These are phyloP conservation scores for Dendrocopos noguchii DNA, from an alignment of 2,113 vertebrate genomes.

Conservation along the genomic window DNA sequence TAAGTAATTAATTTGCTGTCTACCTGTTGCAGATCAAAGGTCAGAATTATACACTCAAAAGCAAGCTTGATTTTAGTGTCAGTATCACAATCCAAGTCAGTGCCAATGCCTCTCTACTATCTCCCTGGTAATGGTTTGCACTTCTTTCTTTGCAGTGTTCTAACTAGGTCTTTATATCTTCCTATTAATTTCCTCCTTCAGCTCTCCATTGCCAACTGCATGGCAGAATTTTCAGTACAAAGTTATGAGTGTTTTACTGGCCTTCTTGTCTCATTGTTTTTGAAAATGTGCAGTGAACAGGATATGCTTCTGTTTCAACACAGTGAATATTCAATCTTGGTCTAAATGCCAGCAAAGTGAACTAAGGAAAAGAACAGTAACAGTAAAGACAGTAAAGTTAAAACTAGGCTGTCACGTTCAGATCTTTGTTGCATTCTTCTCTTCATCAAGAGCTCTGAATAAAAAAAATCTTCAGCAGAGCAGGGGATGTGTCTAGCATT, in stretches of 20 bases:
- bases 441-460: slow-evolving; percentile 28
- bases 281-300: neutral
- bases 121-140: neutral
- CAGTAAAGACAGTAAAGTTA: neutral
- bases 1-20: neutral
- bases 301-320: neutral
- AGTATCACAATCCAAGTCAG: neutral
- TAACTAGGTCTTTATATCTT: neutral
- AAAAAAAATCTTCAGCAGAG: neutral
- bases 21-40: neutral
- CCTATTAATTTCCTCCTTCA: neutral
- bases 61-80: neutral
- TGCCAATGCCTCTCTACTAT: neutral
- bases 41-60: neutral
- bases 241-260: neutral
- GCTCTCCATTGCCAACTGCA: neutral
- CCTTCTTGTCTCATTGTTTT: neutral
- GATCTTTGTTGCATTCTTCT: neutral
- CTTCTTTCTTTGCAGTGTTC: neutral
- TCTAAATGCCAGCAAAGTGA: neutral
- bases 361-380: neutral
- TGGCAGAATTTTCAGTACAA: neutral
- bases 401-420: neutral
- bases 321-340: neutral
- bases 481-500: neutral